Conservation (phyloP, 2,113 vertebrate genomes). For the Leucosticte australis region DNA sequence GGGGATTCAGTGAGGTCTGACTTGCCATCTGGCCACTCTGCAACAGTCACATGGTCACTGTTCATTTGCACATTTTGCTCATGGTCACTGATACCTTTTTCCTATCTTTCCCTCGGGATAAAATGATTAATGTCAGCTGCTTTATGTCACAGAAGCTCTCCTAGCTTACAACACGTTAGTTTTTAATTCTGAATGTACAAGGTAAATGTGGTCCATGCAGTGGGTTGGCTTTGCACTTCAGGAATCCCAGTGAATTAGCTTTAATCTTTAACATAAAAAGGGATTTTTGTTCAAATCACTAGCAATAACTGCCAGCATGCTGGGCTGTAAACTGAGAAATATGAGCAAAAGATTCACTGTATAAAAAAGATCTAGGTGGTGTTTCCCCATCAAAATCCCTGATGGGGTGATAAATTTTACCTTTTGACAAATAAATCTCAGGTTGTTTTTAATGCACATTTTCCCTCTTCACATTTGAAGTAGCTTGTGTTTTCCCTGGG, state of each 20-base stretch:
- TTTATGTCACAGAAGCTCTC: neutral
- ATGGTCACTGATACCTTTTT: neutral
- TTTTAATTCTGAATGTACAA: neutral
- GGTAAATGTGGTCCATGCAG: fast-evolving
- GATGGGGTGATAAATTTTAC: neutral
- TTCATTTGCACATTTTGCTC: neutral
- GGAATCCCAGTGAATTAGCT: neutral
- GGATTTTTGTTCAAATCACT: neutral
- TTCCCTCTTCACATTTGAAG: neutral
- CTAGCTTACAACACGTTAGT: neutral
- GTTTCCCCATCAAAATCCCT: neutral
- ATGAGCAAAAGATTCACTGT: neutral
- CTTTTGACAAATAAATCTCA: neutral
- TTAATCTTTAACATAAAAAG: neutral
- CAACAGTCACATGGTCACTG: neutral
- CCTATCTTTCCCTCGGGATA: neutral
- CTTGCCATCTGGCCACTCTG: neutral
- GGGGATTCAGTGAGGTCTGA: neutral
- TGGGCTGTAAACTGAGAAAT: neutral
- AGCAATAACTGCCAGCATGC: neutral
- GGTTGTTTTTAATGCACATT: neutral
- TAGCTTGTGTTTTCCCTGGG: neutral
- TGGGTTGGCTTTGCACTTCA: neutral
- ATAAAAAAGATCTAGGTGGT: neutral
- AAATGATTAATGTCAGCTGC: neutral